Evolutionary conservation across 2,797 vertebrate genomes (phyloP).

Genomic region (Sebastes hubbsi): DNA sequence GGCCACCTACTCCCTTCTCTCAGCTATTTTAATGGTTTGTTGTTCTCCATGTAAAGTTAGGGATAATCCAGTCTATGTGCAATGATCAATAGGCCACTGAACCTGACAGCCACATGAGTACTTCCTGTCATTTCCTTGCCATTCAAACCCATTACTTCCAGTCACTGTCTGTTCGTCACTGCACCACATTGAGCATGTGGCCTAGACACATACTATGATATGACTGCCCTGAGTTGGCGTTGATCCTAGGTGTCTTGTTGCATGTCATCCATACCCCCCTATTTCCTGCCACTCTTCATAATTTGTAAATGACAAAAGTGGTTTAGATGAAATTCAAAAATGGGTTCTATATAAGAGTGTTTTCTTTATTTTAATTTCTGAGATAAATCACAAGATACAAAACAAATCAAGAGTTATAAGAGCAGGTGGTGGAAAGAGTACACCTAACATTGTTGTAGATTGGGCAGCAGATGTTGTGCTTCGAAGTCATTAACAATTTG

Average conservation of each 20-base stretch:
- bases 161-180: neutral
- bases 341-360: neutral
- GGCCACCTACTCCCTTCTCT: neutral
- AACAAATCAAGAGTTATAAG: neutral
- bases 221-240: neutral
- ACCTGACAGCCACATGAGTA: neutral
- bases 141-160: conserved; percentile 4
- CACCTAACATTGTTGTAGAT: neutral
- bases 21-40: neutral
- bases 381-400: neutral
- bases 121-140: neutral
- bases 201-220: neutral
- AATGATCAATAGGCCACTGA: neutral
- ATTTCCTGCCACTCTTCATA: neutral
- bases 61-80: neutral
- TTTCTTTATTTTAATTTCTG: neutral
- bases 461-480: neutral
- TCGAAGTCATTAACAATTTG: neutral
- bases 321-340: neutral
- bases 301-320: neutral
- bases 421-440: neutral
- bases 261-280: neutral
- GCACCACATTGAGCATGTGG: neutral
- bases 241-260: neutral
- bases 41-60: neutral